Evolutionary conservation across 2,113 vertebrate species (phyloP).

Genomic region (Montifringilla adamsi): DNA sequence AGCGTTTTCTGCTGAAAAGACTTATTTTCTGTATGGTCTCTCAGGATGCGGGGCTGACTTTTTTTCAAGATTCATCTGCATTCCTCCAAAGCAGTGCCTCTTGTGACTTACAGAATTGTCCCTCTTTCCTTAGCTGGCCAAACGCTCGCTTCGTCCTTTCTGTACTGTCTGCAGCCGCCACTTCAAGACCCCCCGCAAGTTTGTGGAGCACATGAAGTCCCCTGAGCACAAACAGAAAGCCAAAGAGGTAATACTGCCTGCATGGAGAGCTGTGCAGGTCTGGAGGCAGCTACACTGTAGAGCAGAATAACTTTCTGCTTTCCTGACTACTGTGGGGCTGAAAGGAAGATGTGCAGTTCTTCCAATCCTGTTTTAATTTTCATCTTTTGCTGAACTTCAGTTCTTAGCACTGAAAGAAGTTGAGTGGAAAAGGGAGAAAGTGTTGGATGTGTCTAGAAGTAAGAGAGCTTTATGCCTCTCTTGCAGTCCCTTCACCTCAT

Average conservation of each 20-base stretch:
- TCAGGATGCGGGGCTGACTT: not conserved
- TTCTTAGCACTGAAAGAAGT: not conserved
- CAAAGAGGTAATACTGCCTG: slow-evolving; percentile 76
- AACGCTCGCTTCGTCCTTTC: slow-evolving; percentile 82
- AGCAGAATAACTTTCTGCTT: not conserved
- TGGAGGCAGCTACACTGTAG: not conserved
- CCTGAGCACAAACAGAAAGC: slow-evolving; percentile 86
- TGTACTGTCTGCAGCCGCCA: slow-evolving; percentile 89
- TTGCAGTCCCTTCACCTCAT: not conserved
- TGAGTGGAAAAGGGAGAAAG: not conserved
- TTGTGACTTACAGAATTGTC: not conserved
- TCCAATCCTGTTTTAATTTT: not conserved
- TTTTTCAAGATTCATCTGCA: not conserved
- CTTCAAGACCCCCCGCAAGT: slow-evolving; percentile 90
- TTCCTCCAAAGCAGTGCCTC: not conserved
- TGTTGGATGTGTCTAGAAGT: not conserved
- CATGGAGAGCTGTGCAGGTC: not conserved
- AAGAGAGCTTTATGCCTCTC: not conserved
- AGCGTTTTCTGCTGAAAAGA: not conserved
- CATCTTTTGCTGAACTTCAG: not conserved
- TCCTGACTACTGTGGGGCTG: not conserved
- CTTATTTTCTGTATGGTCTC: not conserved
- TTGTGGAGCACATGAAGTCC: slow-evolving; percentile 93
- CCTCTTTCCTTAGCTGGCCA: slow-evolving; percentile 76
- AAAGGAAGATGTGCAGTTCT: not conserved